Percentiles rank a stretch among this genome's conserved stretches.
phyloP scores from a whole-genome alignment of 1,140 invertebrate genomes.

The Lutraria rhynchaena region DNA sequence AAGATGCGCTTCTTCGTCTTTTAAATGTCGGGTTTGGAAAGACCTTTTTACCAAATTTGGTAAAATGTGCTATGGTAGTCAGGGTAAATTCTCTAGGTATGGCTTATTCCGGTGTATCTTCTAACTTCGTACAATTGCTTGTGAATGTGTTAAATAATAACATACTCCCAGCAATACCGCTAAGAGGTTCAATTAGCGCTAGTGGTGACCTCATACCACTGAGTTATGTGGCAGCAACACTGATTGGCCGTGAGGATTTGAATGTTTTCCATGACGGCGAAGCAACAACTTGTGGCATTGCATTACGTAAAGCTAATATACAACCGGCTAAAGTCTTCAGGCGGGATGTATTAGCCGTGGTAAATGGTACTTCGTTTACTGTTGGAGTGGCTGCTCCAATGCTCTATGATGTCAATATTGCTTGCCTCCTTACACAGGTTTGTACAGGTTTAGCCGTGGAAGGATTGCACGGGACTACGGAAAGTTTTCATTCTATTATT shows the following conservation, averaged over 20 bases:
- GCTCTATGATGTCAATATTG: constrained; percentile 12
- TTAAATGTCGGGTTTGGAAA: constrained; percentile 25
- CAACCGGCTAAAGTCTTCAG: background rate
- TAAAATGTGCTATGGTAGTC: constrained; percentile 1
- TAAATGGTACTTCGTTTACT: constrained; percentile 17
- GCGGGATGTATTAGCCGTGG: constrained; percentile 7
- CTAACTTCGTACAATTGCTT: background rate
- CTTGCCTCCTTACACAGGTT: constrained; percentile 3
- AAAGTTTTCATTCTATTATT: constrained; percentile 10
- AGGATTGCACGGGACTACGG: background rate
- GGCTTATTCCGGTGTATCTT: constrained; percentile 10
- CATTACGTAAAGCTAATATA: background rate
- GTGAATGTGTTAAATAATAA: constrained; percentile 4
- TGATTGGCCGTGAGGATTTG: constrained; percentile 29
- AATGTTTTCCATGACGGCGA: background rate
- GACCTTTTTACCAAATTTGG: background rate
- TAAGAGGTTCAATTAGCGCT: constrained; percentile 24
- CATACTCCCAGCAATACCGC: background rate
- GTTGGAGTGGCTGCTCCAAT: constrained; percentile 6
- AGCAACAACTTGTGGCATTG: background rate
- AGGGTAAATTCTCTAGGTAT: constrained; percentile 21
- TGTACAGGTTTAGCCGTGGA: constrained; percentile 17
- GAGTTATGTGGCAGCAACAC: background rate
- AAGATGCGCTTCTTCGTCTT: constrained; percentile 20
- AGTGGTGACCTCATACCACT: constrained; percentile 24